Percentiles rank a stretch among this genome's conserved stretches.
Conservation (phyloP, 2,113 vertebrate genomes). For the Cacatua alba region DNA sequence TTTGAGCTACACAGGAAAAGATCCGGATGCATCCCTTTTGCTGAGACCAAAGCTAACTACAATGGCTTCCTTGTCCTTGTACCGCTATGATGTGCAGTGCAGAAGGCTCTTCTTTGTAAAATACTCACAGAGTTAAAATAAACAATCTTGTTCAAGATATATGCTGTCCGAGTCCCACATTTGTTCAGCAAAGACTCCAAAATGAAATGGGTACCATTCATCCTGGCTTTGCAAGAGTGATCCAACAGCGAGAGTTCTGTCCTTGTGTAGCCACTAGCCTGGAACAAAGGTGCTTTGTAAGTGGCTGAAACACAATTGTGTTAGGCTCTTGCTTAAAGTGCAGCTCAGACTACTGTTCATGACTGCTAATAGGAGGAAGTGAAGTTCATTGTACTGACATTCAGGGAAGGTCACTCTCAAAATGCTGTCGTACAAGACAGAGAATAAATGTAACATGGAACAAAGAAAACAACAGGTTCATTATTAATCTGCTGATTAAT, state of each 20-base stretch:
- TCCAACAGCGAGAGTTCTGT: constrained; percentile 89
- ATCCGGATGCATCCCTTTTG: background rate
- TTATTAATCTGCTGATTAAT: constrained; percentile 40
- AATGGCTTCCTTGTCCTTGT: background rate
- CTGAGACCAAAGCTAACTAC: background rate
- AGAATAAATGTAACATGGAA: constrained; percentile 20
- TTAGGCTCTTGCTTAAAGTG: background rate
- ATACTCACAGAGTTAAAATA: constrained; percentile 91
- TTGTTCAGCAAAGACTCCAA: constrained; percentile 85
- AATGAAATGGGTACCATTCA: constrained; percentile 91
- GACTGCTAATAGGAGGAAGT: constrained; percentile 14
- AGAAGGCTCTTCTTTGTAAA: background rate
- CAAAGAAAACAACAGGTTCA: constrained; percentile 43
- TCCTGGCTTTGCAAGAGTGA: constrained; percentile 86
- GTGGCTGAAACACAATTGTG: background rate
- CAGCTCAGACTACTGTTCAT: background rate
- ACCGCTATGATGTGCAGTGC: background rate
- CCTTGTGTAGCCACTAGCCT: constrained; percentile 82
- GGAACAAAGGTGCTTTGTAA: constrained; percentile 60
- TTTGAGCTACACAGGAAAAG: background rate
- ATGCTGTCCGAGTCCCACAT: constrained; percentile 80
- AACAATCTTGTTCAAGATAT: constrained; percentile 70
- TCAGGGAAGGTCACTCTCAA: constrained; percentile 61
- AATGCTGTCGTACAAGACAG: constrained; percentile 36
- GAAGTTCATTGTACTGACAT: constrained; percentile 14